A percentile compares a stretch with the other conserved stretches of the same genome.
phyloP scores from a whole-genome alignment of 2,113 vertebrate genomes.

The Psophia crepitans region DNA sequence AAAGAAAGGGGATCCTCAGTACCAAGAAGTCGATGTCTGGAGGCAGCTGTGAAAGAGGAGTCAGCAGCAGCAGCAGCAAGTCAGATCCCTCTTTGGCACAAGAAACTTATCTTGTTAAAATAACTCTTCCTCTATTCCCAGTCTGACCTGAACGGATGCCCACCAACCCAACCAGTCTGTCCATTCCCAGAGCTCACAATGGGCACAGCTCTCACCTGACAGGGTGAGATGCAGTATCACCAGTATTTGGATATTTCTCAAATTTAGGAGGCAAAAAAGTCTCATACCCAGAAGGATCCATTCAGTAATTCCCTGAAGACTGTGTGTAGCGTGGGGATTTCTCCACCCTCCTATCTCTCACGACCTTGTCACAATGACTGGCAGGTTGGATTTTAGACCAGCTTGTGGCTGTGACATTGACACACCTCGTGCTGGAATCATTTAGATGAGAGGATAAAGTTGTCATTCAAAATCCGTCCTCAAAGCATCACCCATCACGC shows the following conservation, averaged over 20 bases:
- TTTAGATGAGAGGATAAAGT: conserved; percentile 7
- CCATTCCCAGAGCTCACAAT: neutral
- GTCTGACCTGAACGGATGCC: neutral
- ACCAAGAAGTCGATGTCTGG: neutral
- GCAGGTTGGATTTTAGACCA: conserved; percentile 20
- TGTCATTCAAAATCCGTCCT: conserved; percentile 6
- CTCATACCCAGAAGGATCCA: neutral
- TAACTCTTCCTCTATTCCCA: neutral
- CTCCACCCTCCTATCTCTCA: neutral
- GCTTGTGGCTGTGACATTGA: conserved; percentile 21
- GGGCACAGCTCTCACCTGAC: neutral
- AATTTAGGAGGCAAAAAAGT: neutral
- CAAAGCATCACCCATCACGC: neutral
- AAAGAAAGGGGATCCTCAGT: conserved; percentile 26
- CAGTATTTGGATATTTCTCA: neutral
- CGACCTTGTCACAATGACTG: neutral
- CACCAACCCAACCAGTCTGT: neutral
- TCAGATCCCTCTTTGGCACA: neutral
- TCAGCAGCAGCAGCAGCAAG: neutral
- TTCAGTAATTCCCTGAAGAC: neutral
- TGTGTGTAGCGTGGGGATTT: neutral
- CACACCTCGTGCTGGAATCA: neutral
- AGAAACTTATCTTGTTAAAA: neutral
- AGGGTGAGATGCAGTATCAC: neutral
- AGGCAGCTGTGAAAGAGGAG: neutral